phyloP scores from a whole-genome alignment of 2,113 vertebrate species.

The Alaudala cheleensis region DNA sequence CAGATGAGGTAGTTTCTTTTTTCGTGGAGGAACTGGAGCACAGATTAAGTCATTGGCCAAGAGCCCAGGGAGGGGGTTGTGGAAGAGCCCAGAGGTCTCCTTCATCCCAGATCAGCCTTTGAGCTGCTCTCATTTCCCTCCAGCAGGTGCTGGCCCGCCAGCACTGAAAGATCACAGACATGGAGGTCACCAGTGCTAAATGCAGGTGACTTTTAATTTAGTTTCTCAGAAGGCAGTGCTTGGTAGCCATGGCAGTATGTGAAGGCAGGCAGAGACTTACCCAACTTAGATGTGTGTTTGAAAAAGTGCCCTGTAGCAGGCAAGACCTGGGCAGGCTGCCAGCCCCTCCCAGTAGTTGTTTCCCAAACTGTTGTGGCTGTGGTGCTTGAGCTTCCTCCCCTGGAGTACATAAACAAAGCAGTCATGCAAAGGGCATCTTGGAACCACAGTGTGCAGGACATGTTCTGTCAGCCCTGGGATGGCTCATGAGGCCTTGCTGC shows the following conservation, averaged over 20 bases:
- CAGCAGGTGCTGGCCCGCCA: not conserved
- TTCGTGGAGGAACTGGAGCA: not conserved
- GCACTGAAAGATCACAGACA: not conserved
- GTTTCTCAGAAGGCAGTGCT: not conserved
- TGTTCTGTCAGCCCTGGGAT: not conserved
- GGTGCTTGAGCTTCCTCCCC: not conserved
- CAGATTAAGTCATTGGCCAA: not conserved
- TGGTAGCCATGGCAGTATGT: not conserved
- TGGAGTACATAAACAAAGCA: not conserved
- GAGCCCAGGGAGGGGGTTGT: not conserved
- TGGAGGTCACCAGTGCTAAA: not conserved
- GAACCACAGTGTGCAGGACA: not conserved
- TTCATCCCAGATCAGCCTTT: not conserved
- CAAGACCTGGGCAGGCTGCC: not conserved
- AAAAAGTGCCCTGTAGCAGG: not conserved
- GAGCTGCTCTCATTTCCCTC: accelerated
- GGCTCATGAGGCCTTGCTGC: not conserved
- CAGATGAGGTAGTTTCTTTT: not conserved
- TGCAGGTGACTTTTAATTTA: not conserved
- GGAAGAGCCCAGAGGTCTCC: not conserved
- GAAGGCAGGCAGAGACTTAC: not conserved
- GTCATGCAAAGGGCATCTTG: not conserved
- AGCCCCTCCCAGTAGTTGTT: not conserved
- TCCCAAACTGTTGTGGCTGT: not conserved
- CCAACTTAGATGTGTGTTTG: accelerated